These are phyloP conservation scores for Lepidotrigona ventralis DNA, from an alignment of 1,140 invertebrate genomes.

Conservation along the genomic window DNA sequence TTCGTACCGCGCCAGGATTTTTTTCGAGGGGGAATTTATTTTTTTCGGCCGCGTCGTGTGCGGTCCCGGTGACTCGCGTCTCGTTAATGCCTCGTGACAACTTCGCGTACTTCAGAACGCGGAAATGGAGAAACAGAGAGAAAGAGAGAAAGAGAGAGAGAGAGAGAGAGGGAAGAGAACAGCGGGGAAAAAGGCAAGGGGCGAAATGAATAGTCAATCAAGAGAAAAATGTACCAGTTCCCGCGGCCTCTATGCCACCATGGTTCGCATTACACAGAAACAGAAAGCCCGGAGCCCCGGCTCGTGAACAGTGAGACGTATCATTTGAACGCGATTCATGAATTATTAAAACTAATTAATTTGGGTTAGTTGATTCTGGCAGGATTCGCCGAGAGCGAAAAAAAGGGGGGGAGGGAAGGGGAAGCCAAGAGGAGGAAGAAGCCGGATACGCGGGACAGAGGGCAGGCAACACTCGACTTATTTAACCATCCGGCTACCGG, in stretches of 20 bases:
- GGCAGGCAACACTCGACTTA: constrained; percentile 34
- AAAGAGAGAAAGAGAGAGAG: not conserved
- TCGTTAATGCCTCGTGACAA: constrained; percentile 49
- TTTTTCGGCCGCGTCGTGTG: not conserved
- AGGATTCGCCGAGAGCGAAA: constrained; percentile 16
- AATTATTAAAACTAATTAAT: constrained; percentile 70
- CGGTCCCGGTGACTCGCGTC: constrained; percentile 40
- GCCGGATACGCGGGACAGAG: constrained; percentile 19
- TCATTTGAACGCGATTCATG: constrained; percentile 63
- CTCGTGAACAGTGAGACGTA: not conserved
- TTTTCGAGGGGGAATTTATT: constrained; percentile 18
- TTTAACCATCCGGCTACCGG: constrained; percentile 35
- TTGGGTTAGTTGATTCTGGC: constrained; percentile 62
- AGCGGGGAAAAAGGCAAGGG: not conserved
- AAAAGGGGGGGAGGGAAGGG: not conserved
- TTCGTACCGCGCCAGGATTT: constrained; percentile 54
- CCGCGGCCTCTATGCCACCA: not conserved
- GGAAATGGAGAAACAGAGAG: not conserved
- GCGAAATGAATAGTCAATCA: constrained; percentile 65
- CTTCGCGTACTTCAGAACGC: constrained; percentile 26
- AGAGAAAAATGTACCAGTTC: constrained; percentile 61
- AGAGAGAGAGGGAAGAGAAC: not conserved
- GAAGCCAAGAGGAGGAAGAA: not conserved
- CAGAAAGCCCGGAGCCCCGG: not conserved
- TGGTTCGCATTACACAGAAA: constrained; percentile 17